Evolutionary conservation across 2,113 vertebrate species (phyloP).

Genomic region (Pipra filicauda): DNA sequence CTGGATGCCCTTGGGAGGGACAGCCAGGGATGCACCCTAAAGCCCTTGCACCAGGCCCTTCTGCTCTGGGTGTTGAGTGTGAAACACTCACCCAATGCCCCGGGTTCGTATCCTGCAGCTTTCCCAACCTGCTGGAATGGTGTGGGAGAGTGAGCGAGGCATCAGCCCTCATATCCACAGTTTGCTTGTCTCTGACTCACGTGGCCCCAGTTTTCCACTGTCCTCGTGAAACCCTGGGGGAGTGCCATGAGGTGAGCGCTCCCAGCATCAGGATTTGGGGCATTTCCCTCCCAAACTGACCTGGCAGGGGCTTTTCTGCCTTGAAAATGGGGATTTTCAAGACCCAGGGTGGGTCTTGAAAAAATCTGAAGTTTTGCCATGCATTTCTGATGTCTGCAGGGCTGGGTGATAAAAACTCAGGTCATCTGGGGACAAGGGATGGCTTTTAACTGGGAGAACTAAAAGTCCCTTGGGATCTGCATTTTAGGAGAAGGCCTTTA

Average conservation of each 20-base stretch:
- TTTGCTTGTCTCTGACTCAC: not conserved
- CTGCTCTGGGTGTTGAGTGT: rapidly evolving
- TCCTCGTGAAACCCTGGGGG: not conserved
- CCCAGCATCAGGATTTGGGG: not conserved
- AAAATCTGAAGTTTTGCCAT: not conserved
- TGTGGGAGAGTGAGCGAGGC: not conserved
- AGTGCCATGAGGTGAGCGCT: rapidly evolving
- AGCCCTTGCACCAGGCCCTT: not conserved
- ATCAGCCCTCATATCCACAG: rapidly evolving
- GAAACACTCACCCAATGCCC: rapidly evolving
- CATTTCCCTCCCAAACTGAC: not conserved
- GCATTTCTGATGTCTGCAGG: not conserved
- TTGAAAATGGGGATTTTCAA: not conserved
- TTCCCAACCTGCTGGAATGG: not conserved
- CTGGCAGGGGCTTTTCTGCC: not conserved
- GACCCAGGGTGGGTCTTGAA: not conserved
- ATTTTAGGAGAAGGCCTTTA: not conserved
- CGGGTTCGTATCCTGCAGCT: not conserved
- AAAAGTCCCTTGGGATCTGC: not conserved
- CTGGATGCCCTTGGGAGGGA: not conserved
- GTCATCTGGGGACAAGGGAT: not conserved
- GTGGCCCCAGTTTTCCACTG: not conserved
- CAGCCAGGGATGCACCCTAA: not conserved
- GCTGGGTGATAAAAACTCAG: not conserved
- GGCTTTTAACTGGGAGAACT: not conserved